phyloP scores from a whole-genome alignment of 2,888 invertebrate genomes.

The Helicoverpa assulta region DNA sequence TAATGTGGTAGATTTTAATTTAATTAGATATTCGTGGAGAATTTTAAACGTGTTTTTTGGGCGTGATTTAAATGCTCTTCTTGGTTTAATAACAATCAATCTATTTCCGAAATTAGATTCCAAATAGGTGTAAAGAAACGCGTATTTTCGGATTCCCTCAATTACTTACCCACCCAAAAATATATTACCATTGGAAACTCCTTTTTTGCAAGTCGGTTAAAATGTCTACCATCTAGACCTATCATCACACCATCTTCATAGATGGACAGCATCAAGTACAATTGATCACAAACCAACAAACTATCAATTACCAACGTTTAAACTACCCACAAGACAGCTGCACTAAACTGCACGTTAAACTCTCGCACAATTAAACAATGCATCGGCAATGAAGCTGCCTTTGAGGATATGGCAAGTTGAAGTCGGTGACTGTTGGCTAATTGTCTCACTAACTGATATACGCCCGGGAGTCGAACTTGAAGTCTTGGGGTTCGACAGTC shows the following conservation, averaged over 20 bases:
- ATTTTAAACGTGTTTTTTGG: conserved; percentile 5
- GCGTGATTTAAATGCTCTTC: background rate
- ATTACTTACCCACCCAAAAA: too few relatives aligned
- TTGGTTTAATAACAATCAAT: too few relatives aligned
- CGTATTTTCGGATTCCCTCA: too few relatives aligned
- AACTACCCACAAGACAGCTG: conserved; percentile 8
- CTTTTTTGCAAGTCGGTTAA: too few relatives aligned
- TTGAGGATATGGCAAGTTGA: conserved; percentile 23
- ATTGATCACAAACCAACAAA: background rate
- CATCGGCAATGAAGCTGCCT: conserved; percentile 41
- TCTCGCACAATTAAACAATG: conserved; percentile 19
- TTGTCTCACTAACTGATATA: conserved; percentile 47
- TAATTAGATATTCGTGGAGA: conserved; percentile 8
- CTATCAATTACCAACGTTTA: conserved; percentile 1
- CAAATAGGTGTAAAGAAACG: too few relatives aligned
- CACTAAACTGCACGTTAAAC: conserved; percentile 5
- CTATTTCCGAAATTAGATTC: too few relatives aligned
- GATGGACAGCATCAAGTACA: too few relatives aligned
- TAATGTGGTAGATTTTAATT: conserved; percentile 23
- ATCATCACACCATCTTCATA: too few relatives aligned
- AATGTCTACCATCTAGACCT: too few relatives aligned
- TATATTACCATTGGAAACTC: too few relatives aligned
- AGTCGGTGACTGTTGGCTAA: conserved; percentile 44
- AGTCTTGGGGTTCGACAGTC: conserved; percentile 1
- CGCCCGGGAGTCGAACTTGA: conserved; percentile 35